Evolutionary conservation across 37 sponge, comb jelly and placozoan genomes (phyloP), one percentile per base, ranked within the genome.

Genomic region (Spongia lamella): DNA sequence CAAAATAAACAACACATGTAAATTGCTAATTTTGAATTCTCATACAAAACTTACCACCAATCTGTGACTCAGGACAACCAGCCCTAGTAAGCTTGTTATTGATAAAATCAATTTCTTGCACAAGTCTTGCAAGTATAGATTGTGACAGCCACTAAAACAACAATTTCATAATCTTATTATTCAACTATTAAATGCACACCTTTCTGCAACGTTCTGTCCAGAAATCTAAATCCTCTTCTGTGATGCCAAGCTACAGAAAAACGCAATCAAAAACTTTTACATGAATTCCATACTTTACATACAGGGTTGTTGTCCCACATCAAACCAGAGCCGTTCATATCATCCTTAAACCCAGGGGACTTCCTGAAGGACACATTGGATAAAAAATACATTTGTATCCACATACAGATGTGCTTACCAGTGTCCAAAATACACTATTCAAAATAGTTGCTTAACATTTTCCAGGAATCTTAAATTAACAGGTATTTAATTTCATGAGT

Each of bases 191-290:
- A 21, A 7, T 25, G 0, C 78, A 24, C 51, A 90, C 90, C 65
- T 85, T 90, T 20, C 91, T 66, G 27, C 86, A 90, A 32, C 62
- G 76, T 56, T 82, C 86, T 24, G 79, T 85, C 91, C 91, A 90
- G 4, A 21, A 26, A 43, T 66, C 70, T 31, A 90, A 37, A 0
- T 84, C 83, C 56, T 52, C 69, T 77, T 60, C 63, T 30, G 56
- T 70, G 1, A 90, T 82, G 0, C 81, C 77, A 16, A 81, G 50
- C 21, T 70, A 38, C 2, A 7, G 9, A 32, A n/a, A n/a, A n/a
- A n/a, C n/a, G n/a, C n/a, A n/a, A n/a, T n/a, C 63, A 9, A 26
- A 29, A 26, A 4, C 57, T 55, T 25, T 5, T 38, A 66, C 27
- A 19, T 24, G 29, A 24, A 61, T n/a, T n/a, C n/a, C n/a, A n/a